phyloP scores from a whole-genome alignment of 2,113 vertebrate species.

The Myocastor coypus region DNA sequence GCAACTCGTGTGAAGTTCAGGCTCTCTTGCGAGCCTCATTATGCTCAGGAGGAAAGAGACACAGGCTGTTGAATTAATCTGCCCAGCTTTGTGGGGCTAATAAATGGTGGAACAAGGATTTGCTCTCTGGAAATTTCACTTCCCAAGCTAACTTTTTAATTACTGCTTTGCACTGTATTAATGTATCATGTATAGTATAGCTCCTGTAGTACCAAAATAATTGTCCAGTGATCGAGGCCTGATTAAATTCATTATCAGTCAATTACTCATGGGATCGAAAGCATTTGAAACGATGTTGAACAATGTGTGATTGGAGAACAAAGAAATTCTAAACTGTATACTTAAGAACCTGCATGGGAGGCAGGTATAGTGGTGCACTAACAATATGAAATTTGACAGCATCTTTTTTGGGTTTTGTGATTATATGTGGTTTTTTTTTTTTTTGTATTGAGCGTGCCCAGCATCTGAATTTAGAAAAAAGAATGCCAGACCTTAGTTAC shows the following conservation, averaged over 20 bases:
- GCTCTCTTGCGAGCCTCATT: background rate
- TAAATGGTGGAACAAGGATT: constrained; percentile 3
- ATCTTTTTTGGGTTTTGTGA: background rate
- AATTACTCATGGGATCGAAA: background rate
- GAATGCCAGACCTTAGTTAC: background rate
- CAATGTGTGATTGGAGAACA: background rate
- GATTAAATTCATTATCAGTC: background rate
- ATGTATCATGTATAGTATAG: background rate
- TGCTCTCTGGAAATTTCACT: constrained; percentile 28
- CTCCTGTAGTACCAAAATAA: background rate
- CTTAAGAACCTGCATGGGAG: background rate
- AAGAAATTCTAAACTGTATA: background rate
- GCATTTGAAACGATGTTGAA: background rate
- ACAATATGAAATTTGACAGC: background rate
- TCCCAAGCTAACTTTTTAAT: background rate
- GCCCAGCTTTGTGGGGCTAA: constrained; percentile 8
- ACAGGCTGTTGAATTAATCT: constrained; percentile 48
- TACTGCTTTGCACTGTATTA: background rate
- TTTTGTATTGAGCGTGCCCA: background rate
- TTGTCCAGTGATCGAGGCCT: background rate
- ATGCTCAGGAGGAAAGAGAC: background rate
- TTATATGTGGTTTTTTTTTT: background rate
- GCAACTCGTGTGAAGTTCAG: background rate
- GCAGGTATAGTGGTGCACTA: background rate
- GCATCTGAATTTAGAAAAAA: constrained; percentile 30